These are phyloP conservation scores for Paralvinella palmiformis DNA, from an alignment of 1,140 invertebrate species.

Conservation along the genomic window DNA sequence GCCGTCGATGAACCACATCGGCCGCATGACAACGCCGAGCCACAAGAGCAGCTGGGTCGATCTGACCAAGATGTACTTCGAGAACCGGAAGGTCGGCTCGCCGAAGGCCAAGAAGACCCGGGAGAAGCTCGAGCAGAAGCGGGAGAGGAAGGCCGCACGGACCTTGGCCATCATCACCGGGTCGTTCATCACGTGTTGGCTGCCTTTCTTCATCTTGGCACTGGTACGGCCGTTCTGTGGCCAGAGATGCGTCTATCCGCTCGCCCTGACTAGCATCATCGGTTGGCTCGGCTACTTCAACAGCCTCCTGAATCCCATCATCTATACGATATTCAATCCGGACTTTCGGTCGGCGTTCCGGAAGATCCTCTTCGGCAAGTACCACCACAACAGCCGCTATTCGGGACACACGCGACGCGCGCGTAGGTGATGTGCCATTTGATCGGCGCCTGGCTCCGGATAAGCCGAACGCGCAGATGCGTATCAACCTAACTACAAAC, in stretches of 20 bases:
- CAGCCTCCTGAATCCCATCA: slow-evolving; percentile 93
- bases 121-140: slow-evolving; percentile 50
- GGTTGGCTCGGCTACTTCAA: slow-evolving; percentile 90
- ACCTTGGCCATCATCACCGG: slow-evolving; percentile 58
- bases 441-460: not conserved
- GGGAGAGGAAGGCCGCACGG: slow-evolving; percentile 52
- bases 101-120: slow-evolving; percentile 25
- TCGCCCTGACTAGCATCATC: slow-evolving; percentile 32
- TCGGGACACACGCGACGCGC: not conserved
- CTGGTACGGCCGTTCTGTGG: slow-evolving; percentile 56
- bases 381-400: slow-evolving; percentile 6
- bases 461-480: not conserved
- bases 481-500: not conserved
- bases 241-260: slow-evolving; percentile 43
- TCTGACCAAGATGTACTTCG: not conserved
- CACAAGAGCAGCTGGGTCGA: not conserved
- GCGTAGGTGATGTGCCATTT: not conserved
- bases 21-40: not conserved
- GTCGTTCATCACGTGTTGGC: slow-evolving; percentile 58
- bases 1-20: slow-evolving; percentile 8
- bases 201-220: slow-evolving; percentile 58
- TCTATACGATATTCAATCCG: slow-evolving; percentile 92
- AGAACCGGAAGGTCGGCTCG: not conserved
- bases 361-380: slow-evolving; percentile 26
- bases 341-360: slow-evolving; percentile 24